Percentiles rank a stretch among this genome's conserved stretches.
These are phyloP conservation scores for Sebastes taczanowskii DNA, from an alignment of 2,797 vertebrate species.

Conservation along the genomic window DNA sequence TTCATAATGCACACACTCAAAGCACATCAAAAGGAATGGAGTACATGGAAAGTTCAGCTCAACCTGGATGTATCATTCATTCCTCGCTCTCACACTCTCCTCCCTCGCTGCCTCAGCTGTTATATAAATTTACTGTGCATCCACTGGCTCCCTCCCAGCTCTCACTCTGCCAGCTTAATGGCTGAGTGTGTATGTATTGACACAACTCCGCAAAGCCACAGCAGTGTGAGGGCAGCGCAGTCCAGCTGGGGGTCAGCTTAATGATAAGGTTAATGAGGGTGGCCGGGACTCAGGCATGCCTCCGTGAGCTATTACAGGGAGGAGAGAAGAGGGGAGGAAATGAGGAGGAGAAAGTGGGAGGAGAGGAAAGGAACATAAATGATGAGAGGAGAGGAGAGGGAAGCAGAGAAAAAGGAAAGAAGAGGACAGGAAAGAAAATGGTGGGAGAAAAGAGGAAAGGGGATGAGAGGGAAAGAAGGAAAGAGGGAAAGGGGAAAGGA, in stretches of 20 bases:
- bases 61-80: slow-evolving; percentile 71
- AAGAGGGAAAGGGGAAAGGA: background rate
- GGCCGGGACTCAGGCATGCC: slow-evolving; percentile 67
- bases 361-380: background rate
- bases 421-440: background rate
- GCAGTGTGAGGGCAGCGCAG: slow-evolving; percentile 47
- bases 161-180: slow-evolving; percentile 58
- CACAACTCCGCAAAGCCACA: slow-evolving; percentile 60
- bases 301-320: slow-evolving; percentile 50
- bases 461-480: background rate
- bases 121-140: slow-evolving; percentile 64
- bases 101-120: slow-evolving; percentile 44
- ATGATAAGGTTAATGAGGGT: slow-evolving; percentile 79
- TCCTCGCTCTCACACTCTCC: slow-evolving; percentile 35
- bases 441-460: too few relatives aligned
- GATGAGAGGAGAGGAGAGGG: background rate
- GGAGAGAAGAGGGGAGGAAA: slow-evolving; percentile 20
- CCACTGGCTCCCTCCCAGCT: slow-evolving; percentile 21
- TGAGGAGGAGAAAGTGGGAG: background rate
- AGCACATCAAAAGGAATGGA: slow-evolving; percentile 65
- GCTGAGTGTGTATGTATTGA: slow-evolving; percentile 70
- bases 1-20: slow-evolving; percentile 59
- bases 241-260: slow-evolving; percentile 64
- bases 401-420: background rate
- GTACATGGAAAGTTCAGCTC: slow-evolving; percentile 67